Percentiles rank a stretch among this genome's conserved stretches.
Evolutionary conservation across 2,797 vertebrate species (phyloP).

Genomic region (Anas acuta): DNA sequence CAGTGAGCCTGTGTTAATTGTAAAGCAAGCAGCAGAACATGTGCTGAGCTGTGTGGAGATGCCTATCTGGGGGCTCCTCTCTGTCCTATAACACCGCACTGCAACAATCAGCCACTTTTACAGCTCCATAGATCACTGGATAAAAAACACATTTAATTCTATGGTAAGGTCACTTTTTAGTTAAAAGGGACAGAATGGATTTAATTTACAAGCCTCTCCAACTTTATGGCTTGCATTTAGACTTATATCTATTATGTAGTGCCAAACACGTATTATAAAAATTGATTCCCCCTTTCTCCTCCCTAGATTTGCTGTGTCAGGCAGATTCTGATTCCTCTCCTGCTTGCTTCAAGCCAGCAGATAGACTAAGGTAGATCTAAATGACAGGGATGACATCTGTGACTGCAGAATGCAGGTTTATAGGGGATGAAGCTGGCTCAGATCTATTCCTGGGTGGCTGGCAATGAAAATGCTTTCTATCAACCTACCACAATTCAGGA

Average conservation of each 20-base stretch:
- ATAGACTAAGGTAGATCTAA: slow-evolving; percentile 25
- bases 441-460: not conserved
- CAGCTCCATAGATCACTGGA: slow-evolving; percentile 45
- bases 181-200: slow-evolving; percentile 66
- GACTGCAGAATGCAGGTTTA: not conserved
- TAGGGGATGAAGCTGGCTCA: not conserved
- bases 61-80: not conserved
- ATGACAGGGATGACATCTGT: not conserved
- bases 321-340: slow-evolving; percentile 24
- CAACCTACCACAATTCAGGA: not conserved
- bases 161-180: slow-evolving; percentile 68
- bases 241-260: slow-evolving; percentile 57
- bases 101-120: slow-evolving; percentile 40
- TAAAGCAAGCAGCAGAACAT: not conserved
- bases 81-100: not conserved
- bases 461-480: not conserved
- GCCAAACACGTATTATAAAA: slow-evolving; percentile 67
- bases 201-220: slow-evolving; percentile 73
- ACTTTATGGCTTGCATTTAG: slow-evolving; percentile 64
- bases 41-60: not conserved
- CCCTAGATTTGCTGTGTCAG: slow-evolving; percentile 60
- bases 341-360: slow-evolving; percentile 22
- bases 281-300: slow-evolving; percentile 58
- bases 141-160: slow-evolving; percentile 51
- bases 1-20: not conserved